Conservation (phyloP, 1,140 invertebrate species). For the Gonatopus flavifemur region DNA sequence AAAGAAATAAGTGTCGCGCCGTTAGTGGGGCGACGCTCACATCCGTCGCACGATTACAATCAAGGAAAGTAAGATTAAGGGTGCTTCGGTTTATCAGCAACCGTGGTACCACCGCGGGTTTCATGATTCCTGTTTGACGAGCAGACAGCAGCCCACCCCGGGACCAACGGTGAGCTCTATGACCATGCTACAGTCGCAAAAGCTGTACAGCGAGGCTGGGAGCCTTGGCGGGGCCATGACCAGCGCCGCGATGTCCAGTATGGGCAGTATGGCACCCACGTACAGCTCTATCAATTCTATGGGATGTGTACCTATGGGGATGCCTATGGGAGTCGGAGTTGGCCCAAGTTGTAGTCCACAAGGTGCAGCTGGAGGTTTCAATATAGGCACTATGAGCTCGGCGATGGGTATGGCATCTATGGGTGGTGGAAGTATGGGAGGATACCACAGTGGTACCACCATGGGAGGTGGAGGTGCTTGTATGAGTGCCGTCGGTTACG, state of each 20-base stretch:
- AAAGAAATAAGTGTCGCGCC: constrained; percentile 9
- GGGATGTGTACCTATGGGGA: constrained; percentile 70
- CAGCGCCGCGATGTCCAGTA: constrained; percentile 56
- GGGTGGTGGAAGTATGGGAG: constrained; percentile 56
- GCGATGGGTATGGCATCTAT: constrained; percentile 69
- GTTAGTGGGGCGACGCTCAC: not conserved
- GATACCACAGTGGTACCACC: constrained; percentile 51
- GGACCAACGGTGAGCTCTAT: constrained; percentile 40
- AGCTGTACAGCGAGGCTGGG: constrained; percentile 59
- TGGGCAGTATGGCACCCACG: constrained; percentile 70
- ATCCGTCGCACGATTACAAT: not conserved
- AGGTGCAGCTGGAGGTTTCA: constrained; percentile 65
- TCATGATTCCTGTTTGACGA: constrained; percentile 39
- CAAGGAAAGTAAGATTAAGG: constrained; percentile 24
- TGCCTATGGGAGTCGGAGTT: constrained; percentile 64
- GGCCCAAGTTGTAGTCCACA: constrained; percentile 71
- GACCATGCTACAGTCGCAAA: constrained; percentile 60
- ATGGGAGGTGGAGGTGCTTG: constrained; percentile 52
- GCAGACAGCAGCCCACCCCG: constrained; percentile 29
- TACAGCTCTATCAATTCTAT: constrained; percentile 77
- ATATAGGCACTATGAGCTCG: constrained; percentile 72
- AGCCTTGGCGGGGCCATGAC: constrained; percentile 54
- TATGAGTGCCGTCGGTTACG: constrained; percentile 61
- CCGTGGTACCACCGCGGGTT: constrained; percentile 34
- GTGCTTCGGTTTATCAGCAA: constrained; percentile 26